Percentiles rank a stretch among this genome's conserved stretches.
phyloP scores from a whole-genome alignment of 1,140 invertebrate species.

The Epicauta chinensis region DNA sequence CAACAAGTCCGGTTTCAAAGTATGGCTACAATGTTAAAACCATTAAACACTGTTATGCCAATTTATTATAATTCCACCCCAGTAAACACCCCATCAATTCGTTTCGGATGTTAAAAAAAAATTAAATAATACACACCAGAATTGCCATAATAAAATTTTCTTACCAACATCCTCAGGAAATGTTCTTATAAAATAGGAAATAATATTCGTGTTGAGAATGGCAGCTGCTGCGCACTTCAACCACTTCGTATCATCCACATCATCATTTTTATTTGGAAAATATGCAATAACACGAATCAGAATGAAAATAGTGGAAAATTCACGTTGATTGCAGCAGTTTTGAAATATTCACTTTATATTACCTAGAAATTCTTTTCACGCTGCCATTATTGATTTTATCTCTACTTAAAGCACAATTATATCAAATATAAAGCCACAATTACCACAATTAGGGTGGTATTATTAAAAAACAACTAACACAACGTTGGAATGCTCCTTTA shows the following conservation, averaged over 20 bases:
- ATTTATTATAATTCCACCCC: no score
- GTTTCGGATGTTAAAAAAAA: not conserved
- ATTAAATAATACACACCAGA: conserved; percentile 5
- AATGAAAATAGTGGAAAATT: conserved; percentile 1
- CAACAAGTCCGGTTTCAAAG: no score
- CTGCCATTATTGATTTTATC: no score
- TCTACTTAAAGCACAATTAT: no score
- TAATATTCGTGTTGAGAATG: conserved; percentile 10
- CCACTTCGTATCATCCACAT: not conserved
- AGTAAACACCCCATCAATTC: no score
- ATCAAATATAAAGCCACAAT: no score
- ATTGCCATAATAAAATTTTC: conserved; percentile 13
- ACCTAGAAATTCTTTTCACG: not conserved
- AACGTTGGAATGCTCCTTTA: no score
- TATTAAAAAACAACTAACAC: no score
- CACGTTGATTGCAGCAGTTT: conserved; percentile 4
- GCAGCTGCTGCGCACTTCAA: no score
- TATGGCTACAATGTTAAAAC: no score
- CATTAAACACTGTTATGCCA: no score
- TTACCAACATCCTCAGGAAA: conserved; percentile 10
- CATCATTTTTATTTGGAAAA: not conserved
- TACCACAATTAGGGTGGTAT: no score
- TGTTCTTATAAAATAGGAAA: conserved; percentile 11
- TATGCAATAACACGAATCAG: not conserved
- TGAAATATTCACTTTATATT: conserved; percentile 13